Evolutionary conservation across 1,140 invertebrate species (phyloP), one percentile per base, ranked within the genome.

Genomic region (Saccostrea cuccullata): DNA sequence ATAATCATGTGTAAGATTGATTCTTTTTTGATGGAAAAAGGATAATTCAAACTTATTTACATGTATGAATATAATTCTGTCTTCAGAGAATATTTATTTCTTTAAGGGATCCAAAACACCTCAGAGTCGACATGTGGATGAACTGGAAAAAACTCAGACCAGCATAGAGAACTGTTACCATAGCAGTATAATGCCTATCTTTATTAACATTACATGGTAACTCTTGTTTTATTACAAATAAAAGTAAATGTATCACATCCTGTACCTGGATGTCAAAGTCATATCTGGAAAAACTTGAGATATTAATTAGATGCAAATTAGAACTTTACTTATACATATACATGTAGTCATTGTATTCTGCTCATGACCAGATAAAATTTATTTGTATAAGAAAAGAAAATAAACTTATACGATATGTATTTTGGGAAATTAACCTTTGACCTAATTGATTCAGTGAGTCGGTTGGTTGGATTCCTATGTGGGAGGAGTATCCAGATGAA

Each of bases 391-490:
- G 30, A 36, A 36, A 36, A 36, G 30, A 2, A 36, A 36, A 36
- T 1, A 36, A 36, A 36, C 30, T n/a, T n/a, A 36, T 36, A 36
- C 1, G 30, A 36, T 47, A 47, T 47, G 47, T 47, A 47, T 47
- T 47, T 47, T 4, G 86, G 9, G 20, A 0, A 30, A 30, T 47
- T n/a, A 17, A 82, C 4, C 47, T n/a, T 12, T 36, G 30, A 55
- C 26, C 17, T 56, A 55, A 17, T 77, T 5, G n/a, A 60, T 83
- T 36, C 86, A 89, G 89, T 85, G 86, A 87, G 67, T 67, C 87
- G 70, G 58, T 95, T 40, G 94, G 94, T 26, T 95, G 94, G 94
- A 93, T 95, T 55, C 94, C 94, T 12, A 90, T 93, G 90, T 93
- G 91, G 91, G 93, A 93, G 64, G 94, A 95, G 64, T 93, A 93